Percentiles rank a stretch among this genome's conserved stretches.
These are phyloP conservation scores for Tetraodon nigroviridis DNA, from an alignment of 2,113 vertebrate species.

Conservation along the genomic window DNA sequence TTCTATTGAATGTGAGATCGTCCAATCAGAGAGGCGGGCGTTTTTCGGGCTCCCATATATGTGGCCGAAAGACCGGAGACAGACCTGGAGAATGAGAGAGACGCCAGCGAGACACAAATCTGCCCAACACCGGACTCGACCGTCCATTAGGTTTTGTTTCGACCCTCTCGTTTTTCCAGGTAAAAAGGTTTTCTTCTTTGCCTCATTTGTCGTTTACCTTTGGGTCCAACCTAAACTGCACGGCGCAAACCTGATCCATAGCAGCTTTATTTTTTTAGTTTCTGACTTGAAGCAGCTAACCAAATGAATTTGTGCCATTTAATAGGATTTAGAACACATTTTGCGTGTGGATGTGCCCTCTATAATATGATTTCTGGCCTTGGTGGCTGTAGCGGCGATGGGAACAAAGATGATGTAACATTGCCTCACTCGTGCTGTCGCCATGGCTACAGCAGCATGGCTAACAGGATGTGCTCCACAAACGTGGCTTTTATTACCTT, in stretches of 20 bases:
- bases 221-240: not conserved
- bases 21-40: conserved; percentile 50
- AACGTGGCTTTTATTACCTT: conserved; percentile 4
- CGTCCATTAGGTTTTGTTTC: conserved; percentile 65
- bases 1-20: no score
- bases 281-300: no score
- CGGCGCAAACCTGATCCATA: no score
- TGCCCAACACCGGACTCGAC: conserved; percentile 49
- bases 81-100: conserved; percentile 62
- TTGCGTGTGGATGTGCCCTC: no score
- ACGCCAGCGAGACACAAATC: conserved; percentile 14
- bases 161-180: conserved; percentile 54
- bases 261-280: no score
- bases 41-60: conserved; percentile 60
- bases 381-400: conserved; percentile 20
- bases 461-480: not conserved
- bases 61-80: accelerated
- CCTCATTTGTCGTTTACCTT: not conserved
- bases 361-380: conserved; percentile 45
- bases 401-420: conserved; percentile 48
- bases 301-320: no score
- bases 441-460: conserved; percentile 43
- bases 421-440: conserved; percentile 20
- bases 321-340: no score
- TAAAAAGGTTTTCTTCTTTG: conserved; percentile 18